Base-by-base conservation (phyloP, 2,888 invertebrate species). In the Zeuzera pyrina region DNA sequence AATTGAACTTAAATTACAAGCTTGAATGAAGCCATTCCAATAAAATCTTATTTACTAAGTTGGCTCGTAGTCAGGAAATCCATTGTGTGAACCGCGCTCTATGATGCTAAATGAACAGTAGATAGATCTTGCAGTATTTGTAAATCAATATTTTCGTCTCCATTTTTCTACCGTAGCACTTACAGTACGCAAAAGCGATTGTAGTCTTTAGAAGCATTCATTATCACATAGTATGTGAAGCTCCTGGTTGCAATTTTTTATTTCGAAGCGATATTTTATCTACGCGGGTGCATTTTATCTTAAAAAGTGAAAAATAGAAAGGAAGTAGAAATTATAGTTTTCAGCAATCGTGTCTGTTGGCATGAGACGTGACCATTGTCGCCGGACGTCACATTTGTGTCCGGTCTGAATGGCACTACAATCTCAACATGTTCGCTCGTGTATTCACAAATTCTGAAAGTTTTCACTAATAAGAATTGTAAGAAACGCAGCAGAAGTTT, bases 401-500 rank as follows among this genome's bases (percentile, higher is more conserved):
- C 74, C 76, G 68, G 72, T 50, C 59, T 61, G 63, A 66, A 66
- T 65, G 56, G 49, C 44, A 63, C 70, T 70, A 77, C 72, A 66
- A 54, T 50, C 37, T 54, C 53, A 58, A 65, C 56, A 62, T 66
- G 59, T 60, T 68, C 67, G 65, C 60, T 71, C 57, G 79, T 81
- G 81, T 81, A 81, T 79, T 77, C 78, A 81, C 81, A 81, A 71
- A 65, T 66, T 71, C 67, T 73, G 73, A 73, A 72, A 67, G 60
- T 46, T 68, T 62, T 62, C 66, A 68, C 78, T 79, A 83, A 71
- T 68, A 76, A 74, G 73, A 71, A 69, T 78, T 67, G 67, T 73
- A 79, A 78, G 76, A 81, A 81, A 79, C 79, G 77, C 79, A 83
- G 81, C 81, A 66, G 70, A 78, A 78, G 67, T 77, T 77, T 70